These are phyloP conservation scores for Toxotes jaculatrix DNA, from an alignment of 2,113 vertebrate genomes.

Conservation along the genomic window DNA sequence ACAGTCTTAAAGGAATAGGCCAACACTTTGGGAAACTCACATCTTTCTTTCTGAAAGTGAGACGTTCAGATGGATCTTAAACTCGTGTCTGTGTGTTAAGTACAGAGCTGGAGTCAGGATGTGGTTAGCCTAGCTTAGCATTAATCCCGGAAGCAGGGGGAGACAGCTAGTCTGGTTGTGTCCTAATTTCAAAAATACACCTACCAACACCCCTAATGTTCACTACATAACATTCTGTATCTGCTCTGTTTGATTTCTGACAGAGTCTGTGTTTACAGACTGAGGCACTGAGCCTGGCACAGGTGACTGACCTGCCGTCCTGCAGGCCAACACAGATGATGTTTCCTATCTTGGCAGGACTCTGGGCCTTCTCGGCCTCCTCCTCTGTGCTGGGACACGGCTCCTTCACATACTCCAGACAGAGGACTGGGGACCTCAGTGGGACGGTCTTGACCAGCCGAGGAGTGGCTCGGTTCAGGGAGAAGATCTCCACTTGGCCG, in stretches of 20 bases:
- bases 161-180: neutral
- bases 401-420: slow-evolving; percentile 63
- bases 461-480: slow-evolving; percentile 53
- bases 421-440: slow-evolving; percentile 37
- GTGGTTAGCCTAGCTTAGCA: neutral
- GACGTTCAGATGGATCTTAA: neutral
- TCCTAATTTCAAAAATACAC: neutral
- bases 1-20: neutral
- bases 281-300: neutral
- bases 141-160: neutral
- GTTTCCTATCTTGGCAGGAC: slow-evolving; percentile 35
- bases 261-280: neutral
- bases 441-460: slow-evolving; percentile 60
- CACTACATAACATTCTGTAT: neutral
- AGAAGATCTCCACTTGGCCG: slow-evolving; percentile 62
- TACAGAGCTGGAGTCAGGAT: neutral
- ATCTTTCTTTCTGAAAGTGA: no score
- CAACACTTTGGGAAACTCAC: neutral
- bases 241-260: neutral
- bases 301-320: slow-evolving; percentile 57
- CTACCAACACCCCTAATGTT: neutral
- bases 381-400: neutral
- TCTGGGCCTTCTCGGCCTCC: slow-evolving; percentile 9
- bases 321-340: slow-evolving; percentile 67
- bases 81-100: neutral